Percentiles rank a stretch among this genome's conserved stretches.
phyloP scores from a whole-genome alignment of 1,140 invertebrate species.

The Leptinotarsa texana region DNA sequence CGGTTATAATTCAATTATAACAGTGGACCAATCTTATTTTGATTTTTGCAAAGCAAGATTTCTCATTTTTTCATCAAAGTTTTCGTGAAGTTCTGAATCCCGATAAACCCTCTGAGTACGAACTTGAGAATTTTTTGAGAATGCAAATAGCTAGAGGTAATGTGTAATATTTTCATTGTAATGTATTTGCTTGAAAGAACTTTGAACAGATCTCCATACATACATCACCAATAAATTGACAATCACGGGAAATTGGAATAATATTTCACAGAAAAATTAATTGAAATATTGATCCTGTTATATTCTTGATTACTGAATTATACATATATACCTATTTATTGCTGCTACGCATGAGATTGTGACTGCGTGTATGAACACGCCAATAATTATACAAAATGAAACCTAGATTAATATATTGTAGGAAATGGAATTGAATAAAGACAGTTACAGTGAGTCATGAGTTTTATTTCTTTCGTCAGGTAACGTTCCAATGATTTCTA shows the following conservation, averaged over 20 bases:
- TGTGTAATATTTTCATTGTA: too few species aligned
- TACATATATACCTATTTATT: constrained; percentile 25
- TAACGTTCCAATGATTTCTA: too few species aligned
- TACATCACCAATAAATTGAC: neutral
- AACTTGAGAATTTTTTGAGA: too few species aligned
- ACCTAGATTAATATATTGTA: constrained; percentile 30
- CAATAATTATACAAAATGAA: constrained; percentile 30
- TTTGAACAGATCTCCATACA: too few species aligned
- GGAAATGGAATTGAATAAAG: constrained; percentile 32
- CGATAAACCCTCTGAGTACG: too few species aligned
- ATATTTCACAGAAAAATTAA: neutral
- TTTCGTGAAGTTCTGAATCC: too few species aligned
- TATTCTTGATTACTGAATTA: neutral
- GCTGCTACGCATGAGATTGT: constrained; percentile 30
- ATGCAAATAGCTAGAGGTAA: too few species aligned
- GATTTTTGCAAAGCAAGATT: too few species aligned
- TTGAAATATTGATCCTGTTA: neutral
- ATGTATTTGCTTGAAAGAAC: too few species aligned
- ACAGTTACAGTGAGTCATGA: constrained; percentile 25
- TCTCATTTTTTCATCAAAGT: too few species aligned
- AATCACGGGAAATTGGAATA: constrained; percentile 11
- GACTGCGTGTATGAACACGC: constrained; percentile 12
- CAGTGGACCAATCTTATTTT: too few species aligned
- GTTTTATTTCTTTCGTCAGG: neutral
- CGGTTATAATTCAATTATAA: too few species aligned